A percentile compares a stretch with the other conserved stretches of the same genome.
Conservation (phyloP, 2,797 vertebrate genomes). For the Furcifer pardalis region DNA sequence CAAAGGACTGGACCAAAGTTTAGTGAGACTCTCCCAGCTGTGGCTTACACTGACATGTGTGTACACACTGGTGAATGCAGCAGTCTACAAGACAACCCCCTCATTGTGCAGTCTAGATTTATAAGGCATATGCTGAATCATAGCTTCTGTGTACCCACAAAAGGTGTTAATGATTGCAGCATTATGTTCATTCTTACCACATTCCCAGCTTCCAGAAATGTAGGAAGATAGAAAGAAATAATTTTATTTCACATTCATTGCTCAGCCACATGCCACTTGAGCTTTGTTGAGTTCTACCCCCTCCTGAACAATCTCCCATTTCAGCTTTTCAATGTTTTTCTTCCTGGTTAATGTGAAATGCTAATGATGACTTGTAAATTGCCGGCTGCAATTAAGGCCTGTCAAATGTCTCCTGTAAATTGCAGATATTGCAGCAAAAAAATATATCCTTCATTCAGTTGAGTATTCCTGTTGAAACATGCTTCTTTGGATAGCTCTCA, state of each 20-base stretch:
- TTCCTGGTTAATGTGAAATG: neutral
- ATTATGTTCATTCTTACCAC: slow-evolving; percentile 2
- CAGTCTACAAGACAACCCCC: neutral
- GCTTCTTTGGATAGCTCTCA: neutral
- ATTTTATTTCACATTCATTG: slow-evolving; percentile 8
- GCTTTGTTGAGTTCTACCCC: neutral
- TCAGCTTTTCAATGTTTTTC: slow-evolving; percentile 13
- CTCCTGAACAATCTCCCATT: neutral
- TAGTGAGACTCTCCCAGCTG: too few species aligned
- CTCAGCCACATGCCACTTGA: neutral
- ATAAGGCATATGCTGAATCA: neutral
- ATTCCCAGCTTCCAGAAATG: slow-evolving; percentile 9
- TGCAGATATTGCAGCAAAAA: neutral
- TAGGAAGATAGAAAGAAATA: neutral
- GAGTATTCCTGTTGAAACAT: slow-evolving; percentile 9
- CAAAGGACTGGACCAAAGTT: too few species aligned
- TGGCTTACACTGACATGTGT: too few species aligned
- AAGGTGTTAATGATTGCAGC: neutral
- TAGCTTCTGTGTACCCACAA: neutral
- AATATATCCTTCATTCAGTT: neutral
- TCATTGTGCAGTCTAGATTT: neutral
- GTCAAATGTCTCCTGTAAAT: slow-evolving; percentile 31
- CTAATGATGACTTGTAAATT: slow-evolving; percentile 30
- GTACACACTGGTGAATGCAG: too few species aligned
- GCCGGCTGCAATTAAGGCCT: slow-evolving; percentile 11